These are phyloP conservation scores for Jaculus jaculus DNA, from an alignment of 2,113 vertebrate genomes.

Conservation along the genomic window DNA sequence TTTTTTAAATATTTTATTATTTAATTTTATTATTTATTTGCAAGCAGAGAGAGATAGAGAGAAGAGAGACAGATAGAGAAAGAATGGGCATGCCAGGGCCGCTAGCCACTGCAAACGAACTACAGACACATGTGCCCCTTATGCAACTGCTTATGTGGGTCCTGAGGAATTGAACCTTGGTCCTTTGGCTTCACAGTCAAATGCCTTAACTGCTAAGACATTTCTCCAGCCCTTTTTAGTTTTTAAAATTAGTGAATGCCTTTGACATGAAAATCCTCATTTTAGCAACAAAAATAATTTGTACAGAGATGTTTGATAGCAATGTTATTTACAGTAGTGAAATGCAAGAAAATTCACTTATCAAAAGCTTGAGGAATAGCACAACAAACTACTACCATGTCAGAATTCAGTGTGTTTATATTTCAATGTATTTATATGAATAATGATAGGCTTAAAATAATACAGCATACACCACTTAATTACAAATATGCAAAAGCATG, in stretches of 20 bases:
- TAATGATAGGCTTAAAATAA: neutral
- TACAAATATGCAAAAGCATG: neutral
- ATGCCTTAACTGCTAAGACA: no score
- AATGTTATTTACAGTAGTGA: constrained; percentile 7
- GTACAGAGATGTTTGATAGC: neutral
- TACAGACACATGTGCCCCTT: no score
- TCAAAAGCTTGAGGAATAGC: neutral
- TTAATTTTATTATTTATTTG: no score
- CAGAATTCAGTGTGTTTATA: neutral
- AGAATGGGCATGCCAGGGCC: no score
- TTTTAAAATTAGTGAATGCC: constrained; percentile 44
- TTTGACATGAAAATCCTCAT: constrained; percentile 5
- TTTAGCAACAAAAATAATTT: constrained; percentile 46
- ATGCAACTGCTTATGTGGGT: no score
- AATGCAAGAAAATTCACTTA: constrained; percentile 5
- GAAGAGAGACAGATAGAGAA: no score
- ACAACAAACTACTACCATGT: neutral
- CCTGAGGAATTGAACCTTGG: no score
- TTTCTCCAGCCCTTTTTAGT: no score
- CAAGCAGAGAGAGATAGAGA: no score
- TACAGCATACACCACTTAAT: neutral
- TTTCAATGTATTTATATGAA: neutral
- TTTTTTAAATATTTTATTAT: neutral
- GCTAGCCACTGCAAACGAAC: no score
- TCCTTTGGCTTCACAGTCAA: no score